Conservation (phyloP, 1,140 invertebrate genomes). For the Megathymus violae region DNA sequence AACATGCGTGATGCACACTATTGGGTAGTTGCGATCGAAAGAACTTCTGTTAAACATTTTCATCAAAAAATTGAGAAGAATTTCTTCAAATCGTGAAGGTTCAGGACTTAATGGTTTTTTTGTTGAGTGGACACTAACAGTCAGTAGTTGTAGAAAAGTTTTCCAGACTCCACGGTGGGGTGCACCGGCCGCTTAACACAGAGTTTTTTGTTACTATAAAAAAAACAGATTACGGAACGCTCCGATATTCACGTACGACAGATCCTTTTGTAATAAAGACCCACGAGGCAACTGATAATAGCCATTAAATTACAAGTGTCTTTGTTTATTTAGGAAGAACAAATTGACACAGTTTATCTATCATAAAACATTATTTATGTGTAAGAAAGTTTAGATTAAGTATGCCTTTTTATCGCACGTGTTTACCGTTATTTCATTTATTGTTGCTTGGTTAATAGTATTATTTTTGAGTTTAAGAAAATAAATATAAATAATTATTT, state of each 20-base stretch:
- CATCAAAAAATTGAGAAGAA: too few species aligned
- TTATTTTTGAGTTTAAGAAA: too few species aligned
- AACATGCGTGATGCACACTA: too few species aligned
- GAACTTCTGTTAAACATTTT: too few species aligned
- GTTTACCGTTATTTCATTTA: background rate
- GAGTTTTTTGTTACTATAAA: background rate
- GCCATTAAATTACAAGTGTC: slow-evolving; percentile 7
- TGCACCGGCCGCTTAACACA: too few species aligned
- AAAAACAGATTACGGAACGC: background rate
- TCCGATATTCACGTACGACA: background rate
- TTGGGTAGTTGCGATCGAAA: too few species aligned
- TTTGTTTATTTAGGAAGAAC: slow-evolving; percentile 16
- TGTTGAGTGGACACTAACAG: too few species aligned
- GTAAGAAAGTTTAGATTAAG: slow-evolving; percentile 18
- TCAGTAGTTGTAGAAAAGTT: too few species aligned
- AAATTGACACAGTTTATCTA: slow-evolving; percentile 15
- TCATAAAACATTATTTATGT: slow-evolving; percentile 14
- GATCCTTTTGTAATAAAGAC: slow-evolving; percentile 6
- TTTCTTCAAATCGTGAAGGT: too few species aligned
- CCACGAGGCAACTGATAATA: slow-evolving; percentile 10
- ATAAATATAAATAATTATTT: too few species aligned
- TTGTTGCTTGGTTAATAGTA: background rate
- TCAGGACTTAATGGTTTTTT: too few species aligned
- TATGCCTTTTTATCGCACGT: background rate
- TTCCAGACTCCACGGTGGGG: too few species aligned